phyloP scores from a whole-genome alignment of 2,113 vertebrate genomes.

The Ammodytes marinus region DNA sequence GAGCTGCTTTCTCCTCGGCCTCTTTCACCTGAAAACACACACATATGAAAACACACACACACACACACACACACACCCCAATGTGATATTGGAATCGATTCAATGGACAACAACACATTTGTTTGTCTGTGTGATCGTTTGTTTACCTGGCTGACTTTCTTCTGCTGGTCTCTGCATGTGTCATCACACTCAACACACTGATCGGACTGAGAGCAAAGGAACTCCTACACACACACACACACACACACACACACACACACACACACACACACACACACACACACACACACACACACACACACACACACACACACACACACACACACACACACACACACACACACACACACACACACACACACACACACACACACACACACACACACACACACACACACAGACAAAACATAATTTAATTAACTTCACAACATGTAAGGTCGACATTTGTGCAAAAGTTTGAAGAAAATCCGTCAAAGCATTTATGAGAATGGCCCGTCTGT shows the following conservation, averaged over 20 bases:
- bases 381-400: no score
- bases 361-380: no score
- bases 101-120: background rate
- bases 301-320: background rate
- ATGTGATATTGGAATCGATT: background rate
- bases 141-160: constrained; percentile 90
- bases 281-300: background rate
- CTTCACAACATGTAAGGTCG: no score
- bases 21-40: constrained; percentile 94
- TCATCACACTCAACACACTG: constrained; percentile 87
- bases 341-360: no score
- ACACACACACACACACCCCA: constrained; percentile 45
- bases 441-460: no score
- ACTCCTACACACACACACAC: constrained; percentile 84
- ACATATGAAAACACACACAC: constrained; percentile 82
- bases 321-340: no score
- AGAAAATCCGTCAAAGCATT: no score
- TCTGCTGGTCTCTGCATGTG: constrained; percentile 90
- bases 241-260: constrained; percentile 25
- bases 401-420: no score
- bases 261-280: background rate
- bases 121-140: background rate
- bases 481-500: no score
- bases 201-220: constrained; percentile 85
- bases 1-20: constrained; percentile 89